Evolutionary conservation across 2,888 invertebrate genomes (phyloP).

Genomic region (Operophtera brumata): DNA sequence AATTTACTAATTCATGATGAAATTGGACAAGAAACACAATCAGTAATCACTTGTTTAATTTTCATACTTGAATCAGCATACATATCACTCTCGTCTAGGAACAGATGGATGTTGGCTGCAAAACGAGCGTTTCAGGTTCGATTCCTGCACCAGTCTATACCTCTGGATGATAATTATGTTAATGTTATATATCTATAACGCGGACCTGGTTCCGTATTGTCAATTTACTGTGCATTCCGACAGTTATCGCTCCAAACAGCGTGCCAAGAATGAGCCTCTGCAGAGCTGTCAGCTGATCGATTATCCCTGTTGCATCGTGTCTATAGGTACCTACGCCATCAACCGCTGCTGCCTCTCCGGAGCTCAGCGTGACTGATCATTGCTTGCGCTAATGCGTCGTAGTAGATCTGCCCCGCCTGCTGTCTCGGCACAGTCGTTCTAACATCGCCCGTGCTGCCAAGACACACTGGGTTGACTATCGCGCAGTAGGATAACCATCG

Average conservation of each 20-base stretch:
- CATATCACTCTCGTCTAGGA: not conserved
- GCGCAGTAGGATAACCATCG: too few relatives aligned
- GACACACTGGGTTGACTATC: too few relatives aligned
- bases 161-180: not conserved
- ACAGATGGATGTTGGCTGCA: not conserved
- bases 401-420: not conserved
- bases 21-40: not conserved
- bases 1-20: not conserved
- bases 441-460: not conserved
- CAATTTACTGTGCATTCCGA: not conserved
- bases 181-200: not conserved
- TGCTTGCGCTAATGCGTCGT: too few relatives aligned
- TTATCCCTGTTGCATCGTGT: conserved; percentile 13
- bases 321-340: not conserved
- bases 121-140: not conserved
- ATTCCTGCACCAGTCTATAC: not conserved
- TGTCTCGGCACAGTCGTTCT: not conserved
- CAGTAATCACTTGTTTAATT: not conserved
- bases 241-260: not conserved
- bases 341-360: conserved; percentile 8
- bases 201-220: conserved; percentile 4
- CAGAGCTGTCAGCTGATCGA: conserved; percentile 1
- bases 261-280: not conserved
- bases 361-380: conserved; percentile 2
- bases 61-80: not conserved